Percentiles rank a stretch among this genome's conserved stretches.
Conservation (phyloP, 1,140 invertebrate species). For the Limonius californicus region DNA sequence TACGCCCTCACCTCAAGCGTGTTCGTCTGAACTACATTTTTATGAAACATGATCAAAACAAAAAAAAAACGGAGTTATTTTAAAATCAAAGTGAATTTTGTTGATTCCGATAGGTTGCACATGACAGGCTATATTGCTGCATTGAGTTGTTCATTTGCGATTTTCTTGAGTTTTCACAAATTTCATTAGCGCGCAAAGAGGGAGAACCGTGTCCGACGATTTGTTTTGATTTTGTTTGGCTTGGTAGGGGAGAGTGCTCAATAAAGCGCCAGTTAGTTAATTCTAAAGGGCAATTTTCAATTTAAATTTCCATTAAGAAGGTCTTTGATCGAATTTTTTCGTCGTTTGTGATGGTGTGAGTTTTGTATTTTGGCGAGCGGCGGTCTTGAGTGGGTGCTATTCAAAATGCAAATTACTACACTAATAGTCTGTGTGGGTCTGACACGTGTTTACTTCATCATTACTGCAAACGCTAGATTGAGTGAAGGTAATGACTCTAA, state of each 20-base stretch:
- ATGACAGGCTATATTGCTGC: not conserved
- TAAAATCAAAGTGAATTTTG: too few relatives aligned
- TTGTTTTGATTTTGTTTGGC: not conserved
- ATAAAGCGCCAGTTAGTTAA: constrained; percentile 2
- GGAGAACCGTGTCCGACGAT: not conserved
- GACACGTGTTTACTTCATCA: constrained; percentile 13
- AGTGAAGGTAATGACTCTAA: constrained; percentile 6
- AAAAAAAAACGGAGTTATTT: too few relatives aligned
- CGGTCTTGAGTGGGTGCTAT: not conserved
- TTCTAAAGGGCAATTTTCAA: constrained; percentile 11
- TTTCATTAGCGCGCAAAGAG: not conserved
- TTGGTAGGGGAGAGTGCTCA: not conserved
- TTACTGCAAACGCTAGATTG: constrained; percentile 6
- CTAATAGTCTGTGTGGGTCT: constrained; percentile 1
- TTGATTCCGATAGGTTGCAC: too few relatives aligned
- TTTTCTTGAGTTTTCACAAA: not conserved
- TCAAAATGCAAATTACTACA: constrained; percentile 11
- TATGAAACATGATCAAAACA: too few relatives aligned
- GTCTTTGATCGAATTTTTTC: constrained; percentile 3
- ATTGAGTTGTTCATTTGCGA: not conserved
- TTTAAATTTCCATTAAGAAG: constrained; percentile 9
- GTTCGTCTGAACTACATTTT: too few relatives aligned
- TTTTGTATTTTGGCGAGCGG: not conserved
- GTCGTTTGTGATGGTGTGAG: not conserved
- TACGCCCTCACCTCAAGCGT: too few relatives aligned